phyloP scores from a whole-genome alignment of 1,140 invertebrate genomes.

The Rhopalosiphum maidis region DNA sequence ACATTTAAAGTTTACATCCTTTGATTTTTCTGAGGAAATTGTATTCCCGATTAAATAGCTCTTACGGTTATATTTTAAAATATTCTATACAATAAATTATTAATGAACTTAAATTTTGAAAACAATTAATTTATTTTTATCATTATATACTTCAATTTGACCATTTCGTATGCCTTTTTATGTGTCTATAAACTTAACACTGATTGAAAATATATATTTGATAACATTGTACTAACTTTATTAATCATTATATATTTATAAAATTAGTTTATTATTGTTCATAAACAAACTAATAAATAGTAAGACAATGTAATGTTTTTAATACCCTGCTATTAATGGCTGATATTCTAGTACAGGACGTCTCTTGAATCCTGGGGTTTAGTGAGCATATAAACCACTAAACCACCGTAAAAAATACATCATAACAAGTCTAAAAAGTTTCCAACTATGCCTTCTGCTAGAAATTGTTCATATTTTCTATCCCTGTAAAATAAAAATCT shows the following conservation, averaged over 20 bases:
- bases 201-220: not conserved
- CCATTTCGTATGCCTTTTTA: too few relatives aligned
- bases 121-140: too few relatives aligned
- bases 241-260: too few relatives aligned
- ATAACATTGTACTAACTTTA: too few relatives aligned
- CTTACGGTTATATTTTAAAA: too few relatives aligned
- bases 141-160: too few relatives aligned
- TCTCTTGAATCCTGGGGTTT: conserved; percentile 76
- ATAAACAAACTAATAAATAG: not conserved
- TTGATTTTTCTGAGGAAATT: too few relatives aligned
- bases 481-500: conserved; percentile 58
- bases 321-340: not conserved
- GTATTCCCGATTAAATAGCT: too few relatives aligned
- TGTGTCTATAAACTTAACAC: not conserved
- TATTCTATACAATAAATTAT: too few relatives aligned
- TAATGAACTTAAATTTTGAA: too few relatives aligned
- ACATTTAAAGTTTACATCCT: too few relatives aligned
- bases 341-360: conserved; percentile 75
- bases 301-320: not conserved
- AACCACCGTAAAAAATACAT: conserved; percentile 71
- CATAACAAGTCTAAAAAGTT: conserved; percentile 80
- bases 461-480: not conserved
- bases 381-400: conserved; percentile 78
- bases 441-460: conserved; percentile 71
- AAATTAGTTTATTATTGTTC: not conserved